These are phyloP conservation scores for Serinus canaria DNA, from an alignment of 2,113 vertebrate species.

Conservation along the genomic window DNA sequence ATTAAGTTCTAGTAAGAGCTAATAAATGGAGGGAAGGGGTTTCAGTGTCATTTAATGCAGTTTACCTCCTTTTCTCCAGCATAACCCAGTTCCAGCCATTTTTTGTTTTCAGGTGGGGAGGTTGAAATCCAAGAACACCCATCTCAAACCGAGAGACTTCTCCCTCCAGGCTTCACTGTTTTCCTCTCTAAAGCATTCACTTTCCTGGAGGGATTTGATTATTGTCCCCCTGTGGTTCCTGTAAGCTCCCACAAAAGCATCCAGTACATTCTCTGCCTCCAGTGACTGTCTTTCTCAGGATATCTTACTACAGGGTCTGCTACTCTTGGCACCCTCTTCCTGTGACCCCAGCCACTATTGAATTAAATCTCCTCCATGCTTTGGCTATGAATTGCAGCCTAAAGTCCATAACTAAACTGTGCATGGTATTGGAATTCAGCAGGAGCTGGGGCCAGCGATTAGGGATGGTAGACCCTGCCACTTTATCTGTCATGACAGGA, in stretches of 20 bases:
- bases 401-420: slow-evolving; percentile 48
- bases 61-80: neutral
- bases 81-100: neutral
- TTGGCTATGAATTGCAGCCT: slow-evolving; percentile 32
- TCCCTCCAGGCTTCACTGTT: neutral
- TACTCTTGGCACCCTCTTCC: slow-evolving; percentile 42
- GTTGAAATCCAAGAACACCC: neutral
- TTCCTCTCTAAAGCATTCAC: neutral
- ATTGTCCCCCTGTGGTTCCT: neutral
- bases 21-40: neutral
- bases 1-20: neutral
- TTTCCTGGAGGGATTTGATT: neutral
- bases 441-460: slow-evolving; percentile 43
- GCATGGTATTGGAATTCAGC: slow-evolving; percentile 45
- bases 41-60: neutral
- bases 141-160: neutral
- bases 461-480: slow-evolving; percentile 60
- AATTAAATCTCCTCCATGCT: slow-evolving; percentile 37
- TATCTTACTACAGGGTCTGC: slow-evolving; percentile 53
- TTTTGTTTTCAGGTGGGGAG: neutral
- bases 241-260: slow-evolving; percentile 9
- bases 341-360: slow-evolving; percentile 39
- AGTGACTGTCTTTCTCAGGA: slow-evolving; percentile 26
- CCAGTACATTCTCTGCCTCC: neutral
- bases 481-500: slow-evolving; percentile 57